Evolutionary conservation across 1,140 invertebrate species (phyloP).

Genomic region (Drosophila nebulosa): DNA sequence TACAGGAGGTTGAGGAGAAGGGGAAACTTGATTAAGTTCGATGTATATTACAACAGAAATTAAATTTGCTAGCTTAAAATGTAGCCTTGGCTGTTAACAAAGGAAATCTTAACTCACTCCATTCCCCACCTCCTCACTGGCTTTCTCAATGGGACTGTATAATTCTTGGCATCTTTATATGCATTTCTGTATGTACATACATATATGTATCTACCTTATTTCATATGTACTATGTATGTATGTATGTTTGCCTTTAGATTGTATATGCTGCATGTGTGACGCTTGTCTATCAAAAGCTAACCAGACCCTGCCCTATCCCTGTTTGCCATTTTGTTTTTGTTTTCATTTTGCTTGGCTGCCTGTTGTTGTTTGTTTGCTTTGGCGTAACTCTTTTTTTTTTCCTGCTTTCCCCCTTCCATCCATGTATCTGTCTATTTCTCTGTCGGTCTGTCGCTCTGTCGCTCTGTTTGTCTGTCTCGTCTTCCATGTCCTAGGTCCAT

Average conservation of each 20-base stretch:
- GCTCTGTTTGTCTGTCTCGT: neutral
- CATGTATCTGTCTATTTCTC: neutral
- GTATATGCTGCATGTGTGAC: neutral
- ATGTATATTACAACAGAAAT: too few relatives aligned
- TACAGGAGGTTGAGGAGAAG: too few relatives aligned
- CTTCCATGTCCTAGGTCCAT: constrained; percentile 2
- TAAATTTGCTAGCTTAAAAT: too few relatives aligned
- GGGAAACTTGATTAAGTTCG: too few relatives aligned
- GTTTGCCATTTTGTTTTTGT: constrained; percentile 30
- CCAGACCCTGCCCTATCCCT: constrained; percentile 6
- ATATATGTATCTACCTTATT: neutral
- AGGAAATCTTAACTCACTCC: too few relatives aligned
- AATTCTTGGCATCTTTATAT: neutral
- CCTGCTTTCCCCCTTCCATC: neutral
- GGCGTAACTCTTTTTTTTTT: constrained; percentile 6
- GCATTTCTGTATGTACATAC: neutral
- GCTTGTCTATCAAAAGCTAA: constrained; percentile 54
- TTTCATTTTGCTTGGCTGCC: constrained; percentile 49
- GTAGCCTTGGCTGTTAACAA: too few relatives aligned
- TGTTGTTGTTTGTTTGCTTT: constrained; percentile 46
- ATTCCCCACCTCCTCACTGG: too few relatives aligned
- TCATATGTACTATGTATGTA: neutral
- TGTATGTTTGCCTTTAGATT: neutral
- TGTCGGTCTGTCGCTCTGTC: too few relatives aligned
- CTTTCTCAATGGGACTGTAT: neutral